phyloP scores from a whole-genome alignment of 2,888 invertebrate genomes.

The Phortica magna region DNA sequence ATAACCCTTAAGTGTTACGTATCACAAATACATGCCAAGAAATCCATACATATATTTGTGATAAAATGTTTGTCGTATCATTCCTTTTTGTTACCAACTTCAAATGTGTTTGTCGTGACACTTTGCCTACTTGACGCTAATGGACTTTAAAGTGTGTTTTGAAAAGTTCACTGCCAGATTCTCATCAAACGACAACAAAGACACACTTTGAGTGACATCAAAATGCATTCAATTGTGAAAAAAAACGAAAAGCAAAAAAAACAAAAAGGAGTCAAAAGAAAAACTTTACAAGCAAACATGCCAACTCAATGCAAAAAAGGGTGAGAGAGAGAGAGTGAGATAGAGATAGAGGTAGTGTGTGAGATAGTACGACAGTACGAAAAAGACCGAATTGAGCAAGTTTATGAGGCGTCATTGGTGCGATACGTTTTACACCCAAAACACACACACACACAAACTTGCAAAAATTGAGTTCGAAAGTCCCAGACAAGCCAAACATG shows the following conservation, averaged over 20 bases:
- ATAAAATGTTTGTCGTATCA: neutral
- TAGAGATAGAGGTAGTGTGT: neutral
- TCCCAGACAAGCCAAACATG: slow-evolving; percentile 38
- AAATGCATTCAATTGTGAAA: slow-evolving; percentile 43
- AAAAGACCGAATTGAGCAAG: neutral
- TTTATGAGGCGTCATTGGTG: slow-evolving; percentile 40
- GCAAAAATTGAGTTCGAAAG: neutral
- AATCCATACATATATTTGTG: no score
- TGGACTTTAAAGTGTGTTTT: slow-evolving; percentile 72
- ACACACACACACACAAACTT: neutral
- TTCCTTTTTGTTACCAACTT: neutral
- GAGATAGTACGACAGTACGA: neutral
- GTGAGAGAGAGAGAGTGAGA: no score
- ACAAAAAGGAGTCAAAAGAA: neutral
- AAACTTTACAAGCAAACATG: neutral
- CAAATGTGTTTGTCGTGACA: neutral
- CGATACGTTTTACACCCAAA: slow-evolving; percentile 15
- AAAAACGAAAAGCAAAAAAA: neutral
- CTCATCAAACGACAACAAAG: slow-evolving; percentile 19
- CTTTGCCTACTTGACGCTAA: slow-evolving; percentile 57
- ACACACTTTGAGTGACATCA: slow-evolving; percentile 39
- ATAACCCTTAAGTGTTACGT: no score
- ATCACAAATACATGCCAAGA: no score
- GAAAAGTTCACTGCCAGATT: slow-evolving; percentile 51
- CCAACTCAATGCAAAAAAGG: no score